Base-by-base conservation (phyloP, 2,888 invertebrate species). In the Drosophila putrida region DNA sequence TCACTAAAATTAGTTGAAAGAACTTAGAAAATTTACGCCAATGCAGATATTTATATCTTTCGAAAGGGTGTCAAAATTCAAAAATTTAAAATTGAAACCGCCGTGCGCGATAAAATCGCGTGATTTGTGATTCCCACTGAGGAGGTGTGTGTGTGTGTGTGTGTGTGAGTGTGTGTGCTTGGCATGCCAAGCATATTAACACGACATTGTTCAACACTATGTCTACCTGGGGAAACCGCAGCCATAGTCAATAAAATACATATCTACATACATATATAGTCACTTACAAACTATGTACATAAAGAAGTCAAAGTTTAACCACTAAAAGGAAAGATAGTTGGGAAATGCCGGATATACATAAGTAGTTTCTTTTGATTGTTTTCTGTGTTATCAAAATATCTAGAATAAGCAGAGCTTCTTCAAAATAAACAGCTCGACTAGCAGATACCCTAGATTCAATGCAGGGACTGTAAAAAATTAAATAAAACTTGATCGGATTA, bases 11-110 rank as follows among this genome's bases (percentile, higher is more conserved):
- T 60, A 41, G 59, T 25, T 41, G 59, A 43, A 41, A 20, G 13
- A 54, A 59, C 49, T 54, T 59, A 46, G 33, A 53, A 38, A 74
- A 20, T 27, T 27, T 60, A 53, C 64, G 72, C 11, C 71, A 76
- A 54, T 71, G 77, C 77, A 76, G 78, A 51, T 71, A 47, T 57
- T 59, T 62, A 33, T 60, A 47, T 60, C 31, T 41, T 53, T 4
- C 6, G 28, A 49, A 64, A 64, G 51, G 65, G 65, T 65, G 60
- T 51, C 60, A 65, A 65, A 51, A 63, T 28, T 44, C 35, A 57
- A 63, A 53, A 71, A 44, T 51, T 57, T 33, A 11, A 54, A 54
- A 15, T 53, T 38, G 46, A 33, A 15, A 46, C 43, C 39, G 11
- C 39, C 28, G 6, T 11, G 20, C n/a, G 33, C 1, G 39, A n/a